Percentiles rank a stretch among this genome's conserved stretches.
phyloP scores from a whole-genome alignment of 2,113 vertebrate genomes.

The Girardinichthys multiradiatus region DNA sequence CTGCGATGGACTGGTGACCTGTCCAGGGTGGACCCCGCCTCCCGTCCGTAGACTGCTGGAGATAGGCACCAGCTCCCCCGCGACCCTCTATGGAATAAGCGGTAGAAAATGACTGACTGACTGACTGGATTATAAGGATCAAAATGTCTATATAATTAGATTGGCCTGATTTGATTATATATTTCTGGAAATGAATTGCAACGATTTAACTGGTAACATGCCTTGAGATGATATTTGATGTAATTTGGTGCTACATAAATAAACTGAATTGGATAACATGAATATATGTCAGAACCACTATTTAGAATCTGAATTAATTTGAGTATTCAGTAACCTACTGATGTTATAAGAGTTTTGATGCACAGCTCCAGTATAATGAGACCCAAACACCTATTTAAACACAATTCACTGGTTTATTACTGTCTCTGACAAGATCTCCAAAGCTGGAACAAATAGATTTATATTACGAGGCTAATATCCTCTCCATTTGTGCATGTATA shows the following conservation, averaged over 20 bases:
- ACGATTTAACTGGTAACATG: neutral
- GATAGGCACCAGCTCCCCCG: no score
- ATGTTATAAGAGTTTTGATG: neutral
- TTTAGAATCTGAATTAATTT: neutral
- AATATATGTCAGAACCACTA: neutral
- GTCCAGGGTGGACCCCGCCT: no score
- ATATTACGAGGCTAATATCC: no score
- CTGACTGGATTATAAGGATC: neutral
- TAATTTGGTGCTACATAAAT: neutral
- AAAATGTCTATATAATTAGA: neutral
- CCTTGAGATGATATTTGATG: neutral
- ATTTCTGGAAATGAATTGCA: no score
- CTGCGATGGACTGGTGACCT: no score
- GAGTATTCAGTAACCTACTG: neutral
- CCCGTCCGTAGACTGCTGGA: no score
- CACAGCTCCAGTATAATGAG: neutral
- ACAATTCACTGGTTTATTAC: neutral
- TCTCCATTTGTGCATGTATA: slow-evolving; percentile 21
- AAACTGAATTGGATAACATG: neutral
- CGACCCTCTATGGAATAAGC: no score
- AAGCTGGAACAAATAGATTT: neutral
- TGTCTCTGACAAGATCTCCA: neutral
- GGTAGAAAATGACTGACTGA: no score
- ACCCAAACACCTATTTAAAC: neutral
- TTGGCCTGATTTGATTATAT: neutral